phyloP scores from a whole-genome alignment of 2,113 vertebrate genomes.

The Strix aluco region DNA sequence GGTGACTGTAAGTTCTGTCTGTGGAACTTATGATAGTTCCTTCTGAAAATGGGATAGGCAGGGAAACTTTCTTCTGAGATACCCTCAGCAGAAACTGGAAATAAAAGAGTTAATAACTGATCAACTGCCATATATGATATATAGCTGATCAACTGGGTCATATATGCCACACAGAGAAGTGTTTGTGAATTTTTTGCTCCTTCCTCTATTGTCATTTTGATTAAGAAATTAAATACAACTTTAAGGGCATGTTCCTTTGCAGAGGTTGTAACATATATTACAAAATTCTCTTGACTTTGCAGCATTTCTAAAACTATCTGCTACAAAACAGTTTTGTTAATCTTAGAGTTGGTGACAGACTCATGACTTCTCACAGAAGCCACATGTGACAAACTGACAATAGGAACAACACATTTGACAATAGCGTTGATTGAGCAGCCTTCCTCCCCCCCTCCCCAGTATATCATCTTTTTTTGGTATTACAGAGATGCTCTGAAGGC shows the following conservation, averaged over 20 bases:
- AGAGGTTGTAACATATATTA: neutral
- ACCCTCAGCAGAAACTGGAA: neutral
- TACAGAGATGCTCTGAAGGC: neutral
- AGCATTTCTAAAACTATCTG: neutral
- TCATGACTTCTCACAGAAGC: neutral
- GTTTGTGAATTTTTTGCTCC: neutral
- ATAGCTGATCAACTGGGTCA: neutral
- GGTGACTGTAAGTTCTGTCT: neutral
- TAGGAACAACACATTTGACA: neutral
- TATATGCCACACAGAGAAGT: neutral
- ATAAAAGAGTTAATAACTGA: neutral
- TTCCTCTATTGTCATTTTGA: neutral
- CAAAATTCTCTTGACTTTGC: neutral
- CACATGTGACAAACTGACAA: neutral
- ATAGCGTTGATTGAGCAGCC: neutral
- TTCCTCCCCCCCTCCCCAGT: neutral
- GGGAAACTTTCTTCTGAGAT: neutral
- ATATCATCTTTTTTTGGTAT: neutral
- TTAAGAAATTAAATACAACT: neutral
- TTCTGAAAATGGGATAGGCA: neutral
- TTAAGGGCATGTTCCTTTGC: neutral
- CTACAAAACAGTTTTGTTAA: neutral
- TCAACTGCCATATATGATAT: neutral
- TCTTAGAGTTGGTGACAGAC: neutral
- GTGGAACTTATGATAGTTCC: neutral